Evolutionary conservation across 2,888 invertebrate species (phyloP), one percentile per base, ranked within the genome.

Genomic region (Ecliptopera silaceata): DNA sequence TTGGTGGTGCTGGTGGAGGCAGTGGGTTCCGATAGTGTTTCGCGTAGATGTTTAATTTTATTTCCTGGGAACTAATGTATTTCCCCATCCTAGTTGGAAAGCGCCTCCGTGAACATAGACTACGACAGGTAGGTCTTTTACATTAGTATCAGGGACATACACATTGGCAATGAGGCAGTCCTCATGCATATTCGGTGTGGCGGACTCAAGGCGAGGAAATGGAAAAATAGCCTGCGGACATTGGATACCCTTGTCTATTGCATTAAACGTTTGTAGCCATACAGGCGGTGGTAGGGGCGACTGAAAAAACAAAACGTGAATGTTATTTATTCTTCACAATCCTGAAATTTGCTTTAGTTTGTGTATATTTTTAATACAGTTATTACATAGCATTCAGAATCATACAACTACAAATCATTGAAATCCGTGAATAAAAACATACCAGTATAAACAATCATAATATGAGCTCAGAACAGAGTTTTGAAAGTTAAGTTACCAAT

Each of bases 161-260:
- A 88, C 70, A 59, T 79, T 86, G 2, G 82, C 71, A 5, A 81
- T 64, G 0, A 87, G 74, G 57, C 86, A 87, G 48, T 86, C 75
- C 62, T 86, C 86, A 43, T 65, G 49, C 18, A 46, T 44, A 6
- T 34, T 34, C 1, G 20, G 17, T n/a, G 13, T 32, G 8, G 1
- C 15, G 20, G 1, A 4, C 6, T 18, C 8, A 3, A 15, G 20
- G 0, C 6, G n/a, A 13, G 13, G 15, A 20, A 10, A 15, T 20
- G 8, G 13, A 2, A 11, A 13, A 13, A 11, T 11, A 5, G 15
- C n/a, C 20, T 53, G 53, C 0, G 31, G 32, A 12, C 53, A 53
- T 22, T 32, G 20, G 12, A 53, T 44, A 2, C 29, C 32, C 15
- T 45, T 6, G 12, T 45, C 26, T 4, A 18, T 12, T 18, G 32